phyloP scores from a whole-genome alignment of 2,888 invertebrate genomes.

The Caenorhabditis zanzibari region DNA sequence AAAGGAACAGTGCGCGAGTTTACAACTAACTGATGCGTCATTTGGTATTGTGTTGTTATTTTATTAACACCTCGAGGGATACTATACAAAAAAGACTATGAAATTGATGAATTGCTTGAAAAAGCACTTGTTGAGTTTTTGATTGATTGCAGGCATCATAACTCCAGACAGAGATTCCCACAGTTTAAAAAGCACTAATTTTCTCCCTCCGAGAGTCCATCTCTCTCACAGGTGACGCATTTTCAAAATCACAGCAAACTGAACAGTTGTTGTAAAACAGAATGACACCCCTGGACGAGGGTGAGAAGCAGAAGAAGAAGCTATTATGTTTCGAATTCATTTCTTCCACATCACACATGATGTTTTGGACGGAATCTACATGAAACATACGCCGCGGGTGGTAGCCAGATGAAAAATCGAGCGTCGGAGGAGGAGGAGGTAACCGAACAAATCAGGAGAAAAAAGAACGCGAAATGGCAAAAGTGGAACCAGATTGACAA shows the following conservation, averaged over 20 bases:
- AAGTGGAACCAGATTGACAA: conserved; percentile 58
- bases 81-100: background rate
- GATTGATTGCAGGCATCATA: conserved; percentile 28
- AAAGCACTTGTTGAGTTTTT: conserved; percentile 1
- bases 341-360: conserved; percentile 40
- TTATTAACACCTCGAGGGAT: background rate
- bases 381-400: conserved; percentile 58
- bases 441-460: conserved; percentile 21
- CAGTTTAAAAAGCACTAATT: conserved; percentile 32
- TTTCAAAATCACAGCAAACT: conserved; percentile 33
- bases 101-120: no score
- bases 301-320: conserved; percentile 28
- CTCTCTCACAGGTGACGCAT: conserved; percentile 49
- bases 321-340: conserved; percentile 60
- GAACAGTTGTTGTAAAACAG: conserved; percentile 64
- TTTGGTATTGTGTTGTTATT: background rate
- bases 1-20: conserved; percentile 17
- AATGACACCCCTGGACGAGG: conserved; percentile 27
- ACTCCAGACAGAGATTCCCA: conserved; percentile 19
- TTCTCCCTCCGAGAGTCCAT: background rate
- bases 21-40: conserved; percentile 9
- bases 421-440: conserved; percentile 40
- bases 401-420: conserved; percentile 56
- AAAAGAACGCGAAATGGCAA: conserved; percentile 36
- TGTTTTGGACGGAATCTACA: conserved; percentile 59